These are phyloP conservation scores for Paradoxurus hermaphroditus DNA, from an alignment of 2,113 vertebrate genomes.

Conservation along the genomic window DNA sequence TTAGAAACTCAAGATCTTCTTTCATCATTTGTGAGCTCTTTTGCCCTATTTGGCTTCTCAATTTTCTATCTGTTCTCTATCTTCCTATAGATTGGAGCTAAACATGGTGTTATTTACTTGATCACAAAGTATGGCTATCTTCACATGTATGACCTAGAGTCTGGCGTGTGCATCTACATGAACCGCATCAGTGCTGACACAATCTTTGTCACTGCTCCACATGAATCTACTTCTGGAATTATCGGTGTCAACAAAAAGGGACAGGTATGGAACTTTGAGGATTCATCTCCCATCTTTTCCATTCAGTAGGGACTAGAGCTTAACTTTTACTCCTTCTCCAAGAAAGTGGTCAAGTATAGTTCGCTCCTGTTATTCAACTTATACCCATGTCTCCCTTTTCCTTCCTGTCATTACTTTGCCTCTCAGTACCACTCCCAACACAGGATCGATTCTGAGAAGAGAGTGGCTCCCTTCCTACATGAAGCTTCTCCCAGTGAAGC, in stretches of 20 bases:
- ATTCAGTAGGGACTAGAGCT: neutral
- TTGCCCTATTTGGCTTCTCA: neutral
- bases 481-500: neutral
- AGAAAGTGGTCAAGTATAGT: neutral
- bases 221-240: constrained; percentile 94
- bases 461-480: neutral
- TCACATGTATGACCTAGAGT: constrained; percentile 94
- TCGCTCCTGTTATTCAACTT: neutral
- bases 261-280: constrained; percentile 83
- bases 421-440: neutral
- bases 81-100: constrained; percentile 87
- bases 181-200: constrained; percentile 95
- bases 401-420: neutral
- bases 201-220: constrained; percentile 93
- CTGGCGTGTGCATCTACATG: constrained; percentile 95
- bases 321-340: neutral
- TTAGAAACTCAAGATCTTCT: neutral
- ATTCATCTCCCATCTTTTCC: neutral
- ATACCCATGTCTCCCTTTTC: neutral
- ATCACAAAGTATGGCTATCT: constrained; percentile 96
- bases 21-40: neutral
- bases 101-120: constrained; percentile 93
- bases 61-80: neutral
- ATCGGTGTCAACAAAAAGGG: constrained; percentile 96
- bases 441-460: neutral